A percentile compares a stretch with the other conserved stretches of the same genome.
phyloP scores from a whole-genome alignment of 2,888 invertebrate genomes.

The Exephanes ischioxanthus region DNA sequence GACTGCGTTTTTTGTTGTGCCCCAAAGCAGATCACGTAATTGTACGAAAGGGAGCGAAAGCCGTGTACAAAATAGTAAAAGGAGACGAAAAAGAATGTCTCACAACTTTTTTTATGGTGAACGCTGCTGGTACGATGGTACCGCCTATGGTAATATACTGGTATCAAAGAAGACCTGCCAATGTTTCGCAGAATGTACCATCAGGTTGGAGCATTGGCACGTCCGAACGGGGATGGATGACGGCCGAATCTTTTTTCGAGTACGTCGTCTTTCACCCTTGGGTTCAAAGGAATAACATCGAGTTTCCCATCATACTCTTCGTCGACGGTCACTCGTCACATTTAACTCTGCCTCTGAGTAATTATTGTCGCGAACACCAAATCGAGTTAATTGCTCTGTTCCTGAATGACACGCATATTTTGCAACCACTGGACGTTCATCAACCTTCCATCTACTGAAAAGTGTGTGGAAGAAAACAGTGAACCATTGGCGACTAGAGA shows the following conservation, averaged over 20 bases:
- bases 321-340: conserved; percentile 81
- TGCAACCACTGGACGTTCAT: conserved; percentile 81
- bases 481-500: conserved; percentile 72
- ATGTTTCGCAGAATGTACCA: not conserved
- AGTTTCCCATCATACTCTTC: conserved; percentile 78
- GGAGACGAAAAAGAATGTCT: conserved; percentile 65
- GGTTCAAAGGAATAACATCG: conserved; percentile 72
- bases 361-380: conserved; percentile 79
- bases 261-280: conserved; percentile 36
- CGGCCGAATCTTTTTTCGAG: conserved; percentile 16
- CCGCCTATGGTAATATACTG: conserved; percentile 67
- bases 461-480: conserved; percentile 73
- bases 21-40: conserved; percentile 73
- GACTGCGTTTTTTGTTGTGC: conserved; percentile 70
- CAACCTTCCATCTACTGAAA: conserved; percentile 78
- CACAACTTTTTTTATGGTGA: conserved; percentile 64
- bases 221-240: conserved; percentile 34
- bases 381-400: conserved; percentile 78
- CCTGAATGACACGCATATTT: conserved; percentile 35
- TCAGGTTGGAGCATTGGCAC: conserved; percentile 17
- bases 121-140: conserved; percentile 56
- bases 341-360: conserved; percentile 76
- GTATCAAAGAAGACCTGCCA: conserved; percentile 42
- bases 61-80: conserved; percentile 72
- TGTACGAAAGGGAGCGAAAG: conserved; percentile 56